Base-by-base conservation (phyloP, 2,113 vertebrate species). In the Platichthys flesus region DNA sequence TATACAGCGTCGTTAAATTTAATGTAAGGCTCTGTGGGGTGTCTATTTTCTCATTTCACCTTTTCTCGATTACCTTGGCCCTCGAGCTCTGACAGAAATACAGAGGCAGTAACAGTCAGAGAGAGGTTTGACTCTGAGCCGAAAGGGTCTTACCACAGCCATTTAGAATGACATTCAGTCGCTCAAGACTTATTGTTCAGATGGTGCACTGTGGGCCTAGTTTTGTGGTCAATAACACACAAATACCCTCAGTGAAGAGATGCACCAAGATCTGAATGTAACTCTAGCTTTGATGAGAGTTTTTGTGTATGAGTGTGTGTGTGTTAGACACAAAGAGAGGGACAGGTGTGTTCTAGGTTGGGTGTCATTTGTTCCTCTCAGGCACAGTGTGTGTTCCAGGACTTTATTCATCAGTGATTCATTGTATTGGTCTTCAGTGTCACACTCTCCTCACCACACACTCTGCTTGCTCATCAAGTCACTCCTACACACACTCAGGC, bases 1-100 rank as follows among this genome's bases (percentile, higher is more conserved):
- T 84, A 86, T 85, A 82, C 31, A 45, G 26, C 64, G 14, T 91
- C 70, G 47, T 91, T 90, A 93, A 84, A 74, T 91, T 91, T 90
- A 87, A 91, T 76, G 86, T 8, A 24, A 31, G 72, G 65, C 86
- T 58, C 71, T 26, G 70, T 65, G 54, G 88, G 83, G 74, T 42
- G 55, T 71, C 82, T 61, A 13, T 86, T 81, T 84, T 77, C 85
- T 84, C 84, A 75, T 84, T 81, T 71, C 69, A 47, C 49, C 74
- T n/a, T n/a, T n/a, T n/a, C n/a, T n/a, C n/a, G 85, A 86, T 85
- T 86, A 79, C 58, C 62, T 62, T 78, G 74, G 67, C 74, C 72
- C 68, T 12, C n/a, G 1, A 75, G 35, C 23, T 64, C 74, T 81
- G 87, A 77, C 72, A 81, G 81, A 85, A 67, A 80, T 70, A 80